phyloP scores from a whole-genome alignment of 2,888 invertebrate genomes.

The Homarus gammarus region DNA sequence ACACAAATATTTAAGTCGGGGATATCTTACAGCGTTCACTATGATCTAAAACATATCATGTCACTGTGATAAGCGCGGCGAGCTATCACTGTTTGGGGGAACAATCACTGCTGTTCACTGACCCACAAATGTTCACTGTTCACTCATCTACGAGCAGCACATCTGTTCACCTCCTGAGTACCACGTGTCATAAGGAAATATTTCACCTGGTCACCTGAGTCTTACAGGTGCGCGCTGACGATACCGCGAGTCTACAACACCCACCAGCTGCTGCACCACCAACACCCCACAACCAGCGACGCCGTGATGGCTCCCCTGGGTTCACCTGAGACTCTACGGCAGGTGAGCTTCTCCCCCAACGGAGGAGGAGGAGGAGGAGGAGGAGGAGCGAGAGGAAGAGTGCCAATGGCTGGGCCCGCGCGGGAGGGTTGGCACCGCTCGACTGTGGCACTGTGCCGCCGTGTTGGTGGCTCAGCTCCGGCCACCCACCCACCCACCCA shows the following conservation, averaged over 20 bases:
- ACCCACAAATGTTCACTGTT: not conserved
- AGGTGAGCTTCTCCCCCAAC: conserved; percentile 30
- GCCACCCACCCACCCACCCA: not conserved
- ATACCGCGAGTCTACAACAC: not conserved
- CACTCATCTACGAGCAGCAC: not conserved
- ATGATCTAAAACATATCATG: too few species aligned
- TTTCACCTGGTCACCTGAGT: not conserved
- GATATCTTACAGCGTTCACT: too few species aligned
- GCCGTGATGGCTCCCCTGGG: conserved; percentile 11
- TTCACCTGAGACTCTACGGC: conserved; percentile 39
- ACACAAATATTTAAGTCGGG: too few species aligned
- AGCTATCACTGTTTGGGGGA: too few species aligned
- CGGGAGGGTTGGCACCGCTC: conserved; percentile 54
- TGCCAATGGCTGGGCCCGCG: conserved; percentile 52
- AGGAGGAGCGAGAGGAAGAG: conserved; percentile 46
- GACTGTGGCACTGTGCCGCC: conserved; percentile 35
- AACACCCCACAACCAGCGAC: not conserved
- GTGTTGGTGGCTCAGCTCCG: conserved; percentile 13
- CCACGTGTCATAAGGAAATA: not conserved
- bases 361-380: conserved; percentile 31
- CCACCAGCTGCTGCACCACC: too few species aligned
- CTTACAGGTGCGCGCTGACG: not conserved
- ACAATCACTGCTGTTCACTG: too few species aligned
- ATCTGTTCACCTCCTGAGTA: not conserved
- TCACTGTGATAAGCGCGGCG: too few species aligned